Evolutionary conservation across 2,797 vertebrate species (phyloP), one percentile per base, ranked within the genome.

Genomic region (Clarias fuscus): DNA sequence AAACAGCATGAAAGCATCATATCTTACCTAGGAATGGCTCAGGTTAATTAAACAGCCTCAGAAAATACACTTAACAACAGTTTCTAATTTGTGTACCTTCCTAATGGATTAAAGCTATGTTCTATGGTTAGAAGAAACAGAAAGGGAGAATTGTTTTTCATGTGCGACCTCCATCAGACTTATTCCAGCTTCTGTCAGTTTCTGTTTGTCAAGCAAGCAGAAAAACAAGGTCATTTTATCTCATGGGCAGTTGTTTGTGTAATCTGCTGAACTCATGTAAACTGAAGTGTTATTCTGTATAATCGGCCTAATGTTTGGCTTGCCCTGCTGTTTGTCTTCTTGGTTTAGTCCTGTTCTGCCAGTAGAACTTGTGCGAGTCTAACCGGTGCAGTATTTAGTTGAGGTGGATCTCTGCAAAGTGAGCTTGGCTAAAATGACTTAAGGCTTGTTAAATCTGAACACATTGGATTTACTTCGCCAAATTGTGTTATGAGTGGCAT

Each of bases 211-310:
- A 79, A 86, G 75, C 68, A 86, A 70, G 84, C 33, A 48, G 22
- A 75, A 76, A 84, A 85, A 70, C 83, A 83, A 83, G 83, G 56
- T 84, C 72, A 64, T 85, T 86, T 79, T 70, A 82, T 82, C 85
- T 84, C 40, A 10, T 72, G 58, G 64, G n/a, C 27, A 22, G 22
- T 8, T 89, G 68, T 67, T 82, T 64, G 48, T 30, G 61, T 79
- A 82, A n/a, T 62, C 68, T 86, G 72, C 67, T 84, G 40, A 67
- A 78, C 68, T 59, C 33, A 68, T 81, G 27, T n/a, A 86, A 40
- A 81, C 68, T 76, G 77, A 59, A 71, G 78, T 65, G 53, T 65
- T 53, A 53, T 73, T 87, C 77, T 76, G 24, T 75, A 78, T 72
- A 40, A 67, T 20, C 30, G 53, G 64, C 53, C 40, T 33, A 5